phyloP scores from a whole-genome alignment of 2,113 vertebrate species.

The Odontesthes bonariensis region DNA sequence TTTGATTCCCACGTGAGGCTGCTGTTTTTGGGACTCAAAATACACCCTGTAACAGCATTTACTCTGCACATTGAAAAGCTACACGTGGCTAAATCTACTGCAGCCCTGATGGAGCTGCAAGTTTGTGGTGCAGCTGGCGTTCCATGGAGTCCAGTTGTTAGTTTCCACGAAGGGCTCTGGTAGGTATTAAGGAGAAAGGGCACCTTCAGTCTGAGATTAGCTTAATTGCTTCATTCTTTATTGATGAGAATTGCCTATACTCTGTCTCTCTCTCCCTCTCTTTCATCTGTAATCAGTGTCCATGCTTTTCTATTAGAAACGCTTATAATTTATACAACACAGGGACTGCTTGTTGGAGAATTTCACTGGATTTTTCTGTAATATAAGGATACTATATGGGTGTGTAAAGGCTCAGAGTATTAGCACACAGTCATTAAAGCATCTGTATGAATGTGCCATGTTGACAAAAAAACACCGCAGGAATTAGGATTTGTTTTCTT shows the following conservation, averaged over 20 bases:
- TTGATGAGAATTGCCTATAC: conserved; percentile 71
- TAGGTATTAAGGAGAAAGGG: conserved; percentile 64
- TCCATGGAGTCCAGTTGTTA: conserved; percentile 41
- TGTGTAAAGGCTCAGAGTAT: conserved; percentile 46
- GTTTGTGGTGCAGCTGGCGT: conserved; percentile 11
- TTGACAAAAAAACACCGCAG: conserved; percentile 66
- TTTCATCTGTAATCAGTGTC: conserved; percentile 49
- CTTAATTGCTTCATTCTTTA: conserved; percentile 79
- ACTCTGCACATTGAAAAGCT: background rate
- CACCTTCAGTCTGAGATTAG: conserved; percentile 74
- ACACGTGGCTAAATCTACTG: background rate
- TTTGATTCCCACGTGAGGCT: no score
- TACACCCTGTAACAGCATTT: background rate
- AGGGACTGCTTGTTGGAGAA: conserved; percentile 18
- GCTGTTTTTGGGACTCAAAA: no score
- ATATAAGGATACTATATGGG: conserved; percentile 55
- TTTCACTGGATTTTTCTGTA: conserved; percentile 57
- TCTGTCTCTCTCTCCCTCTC: conserved; percentile 20
- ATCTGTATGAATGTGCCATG: conserved; percentile 45
- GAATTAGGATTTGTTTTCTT: conserved; percentile 70
- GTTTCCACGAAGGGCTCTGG: conserved; percentile 44
- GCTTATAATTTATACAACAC: conserved; percentile 24
- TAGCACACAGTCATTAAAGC: conserved; percentile 13
- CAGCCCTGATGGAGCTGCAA: background rate
- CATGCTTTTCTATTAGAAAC: conserved; percentile 43